Evolutionary conservation across 2,113 vertebrate species (phyloP).

Genomic region (Aptenodytes patagonicus): DNA sequence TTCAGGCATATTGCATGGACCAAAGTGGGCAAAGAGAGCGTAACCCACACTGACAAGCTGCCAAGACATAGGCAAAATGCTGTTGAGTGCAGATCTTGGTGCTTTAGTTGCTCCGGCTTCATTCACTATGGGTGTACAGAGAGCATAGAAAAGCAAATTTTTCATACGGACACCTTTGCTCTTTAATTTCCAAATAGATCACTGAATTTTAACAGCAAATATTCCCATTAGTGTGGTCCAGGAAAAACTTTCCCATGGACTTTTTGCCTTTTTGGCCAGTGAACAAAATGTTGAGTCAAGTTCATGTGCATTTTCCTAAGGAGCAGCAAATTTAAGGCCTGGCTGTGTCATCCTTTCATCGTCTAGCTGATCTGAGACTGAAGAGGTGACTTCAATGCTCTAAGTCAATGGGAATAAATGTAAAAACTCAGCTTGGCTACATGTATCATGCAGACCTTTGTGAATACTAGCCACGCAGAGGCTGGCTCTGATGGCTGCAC

Average conservation of each 20-base stretch:
- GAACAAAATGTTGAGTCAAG: not conserved
- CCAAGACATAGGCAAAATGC: not conserved
- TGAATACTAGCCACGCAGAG: not conserved
- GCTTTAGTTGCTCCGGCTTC: not conserved
- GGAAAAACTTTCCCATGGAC: not conserved
- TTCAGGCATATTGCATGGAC: not conserved
- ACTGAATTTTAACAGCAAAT: not conserved
- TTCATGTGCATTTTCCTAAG: not conserved
- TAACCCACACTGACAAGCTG: not conserved
- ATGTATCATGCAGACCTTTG: not conserved
- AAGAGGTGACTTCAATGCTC: not conserved
- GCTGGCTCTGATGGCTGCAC: fast-evolving
- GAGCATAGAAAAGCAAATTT: not conserved
- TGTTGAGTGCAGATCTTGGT: not conserved
- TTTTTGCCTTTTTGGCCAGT: not conserved
- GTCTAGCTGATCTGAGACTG: not conserved
- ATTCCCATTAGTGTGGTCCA: not conserved
- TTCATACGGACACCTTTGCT: not conserved
- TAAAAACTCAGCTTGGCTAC: not conserved
- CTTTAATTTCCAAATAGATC: not conserved
- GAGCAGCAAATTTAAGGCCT: not conserved
- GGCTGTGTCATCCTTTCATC: not conserved
- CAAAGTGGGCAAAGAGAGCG: not conserved
- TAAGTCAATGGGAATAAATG: not conserved
- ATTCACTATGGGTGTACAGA: not conserved